These are phyloP conservation scores for Dromius quadrimaculatus DNA, from an alignment of 2,888 invertebrate genomes.

Conservation along the genomic window DNA sequence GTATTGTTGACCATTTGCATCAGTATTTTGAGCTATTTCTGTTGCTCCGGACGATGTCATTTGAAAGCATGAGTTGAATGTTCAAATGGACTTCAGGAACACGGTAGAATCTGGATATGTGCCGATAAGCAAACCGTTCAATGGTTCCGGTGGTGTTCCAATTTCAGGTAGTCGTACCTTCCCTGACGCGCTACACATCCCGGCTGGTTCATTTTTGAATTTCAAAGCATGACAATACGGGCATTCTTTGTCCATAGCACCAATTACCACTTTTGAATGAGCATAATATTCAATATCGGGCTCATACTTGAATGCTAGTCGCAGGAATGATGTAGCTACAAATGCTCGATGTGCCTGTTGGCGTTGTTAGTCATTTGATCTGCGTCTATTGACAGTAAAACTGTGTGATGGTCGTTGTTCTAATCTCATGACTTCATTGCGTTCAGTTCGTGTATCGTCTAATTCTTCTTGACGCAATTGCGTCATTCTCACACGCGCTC, in stretches of 20 bases:
- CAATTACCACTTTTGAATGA: no score
- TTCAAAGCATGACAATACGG: constrained; percentile 56
- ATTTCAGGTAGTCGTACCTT: background rate
- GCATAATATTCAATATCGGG: no score
- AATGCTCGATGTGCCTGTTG: no score
- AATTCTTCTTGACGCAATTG: no score
- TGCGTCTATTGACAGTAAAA: no score
- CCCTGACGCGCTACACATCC: constrained; percentile 53
- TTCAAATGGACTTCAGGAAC: constrained; percentile 53
- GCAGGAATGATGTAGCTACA: no score
- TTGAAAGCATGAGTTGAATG: constrained; percentile 54
- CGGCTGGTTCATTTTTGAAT: constrained; percentile 56
- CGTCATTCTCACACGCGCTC: no score
- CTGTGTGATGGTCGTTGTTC: no score
- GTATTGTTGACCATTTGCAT: constrained; percentile 54
- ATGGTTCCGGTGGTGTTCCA: background rate
- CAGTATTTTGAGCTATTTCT: constrained; percentile 52
- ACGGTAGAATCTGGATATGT: background rate
- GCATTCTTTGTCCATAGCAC: constrained; percentile 54
- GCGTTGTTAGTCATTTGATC: no score
- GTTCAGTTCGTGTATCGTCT: no score
- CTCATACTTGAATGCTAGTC: no score
- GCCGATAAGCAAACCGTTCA: background rate
- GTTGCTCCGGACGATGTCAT: constrained; percentile 56
- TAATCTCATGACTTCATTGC: no score